Evolutionary conservation across 2,888 invertebrate genomes (phyloP).

Genomic region (Mesorhabditis sp.): DNA sequence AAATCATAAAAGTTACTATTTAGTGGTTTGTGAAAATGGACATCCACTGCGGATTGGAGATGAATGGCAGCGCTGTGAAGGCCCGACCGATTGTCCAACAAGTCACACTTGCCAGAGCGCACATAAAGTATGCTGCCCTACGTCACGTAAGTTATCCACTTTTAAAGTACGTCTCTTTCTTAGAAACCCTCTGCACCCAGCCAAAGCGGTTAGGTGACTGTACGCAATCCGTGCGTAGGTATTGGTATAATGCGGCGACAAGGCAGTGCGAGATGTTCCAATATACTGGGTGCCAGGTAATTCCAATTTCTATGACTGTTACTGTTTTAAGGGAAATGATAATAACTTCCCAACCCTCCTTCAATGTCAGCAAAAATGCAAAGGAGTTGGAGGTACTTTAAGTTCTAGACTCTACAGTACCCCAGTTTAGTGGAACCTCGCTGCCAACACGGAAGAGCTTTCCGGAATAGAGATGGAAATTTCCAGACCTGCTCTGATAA

Average conservation of each 20-base stretch:
- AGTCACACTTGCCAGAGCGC: slow-evolving; percentile 44
- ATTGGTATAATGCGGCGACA: slow-evolving; percentile 52
- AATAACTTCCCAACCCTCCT: slow-evolving; percentile 45
- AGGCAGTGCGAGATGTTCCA: slow-evolving; percentile 46
- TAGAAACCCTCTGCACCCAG: slow-evolving; percentile 51
- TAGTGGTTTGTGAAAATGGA: slow-evolving; percentile 53
- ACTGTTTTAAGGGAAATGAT: slow-evolving; percentile 44
- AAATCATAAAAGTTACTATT: slow-evolving; percentile 13
- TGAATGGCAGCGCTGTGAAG: slow-evolving; percentile 52
- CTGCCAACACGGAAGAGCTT: slow-evolving; percentile 50
- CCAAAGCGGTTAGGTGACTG: slow-evolving; percentile 52
- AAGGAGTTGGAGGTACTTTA: slow-evolving; percentile 39
- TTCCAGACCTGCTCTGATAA: slow-evolving; percentile 46
- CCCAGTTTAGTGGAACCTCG: slow-evolving; percentile 46
- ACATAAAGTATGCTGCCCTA: slow-evolving; percentile 55
- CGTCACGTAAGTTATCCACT: slow-evolving; percentile 36
- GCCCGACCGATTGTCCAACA: slow-evolving; percentile 43
- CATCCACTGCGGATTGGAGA: slow-evolving; percentile 50
- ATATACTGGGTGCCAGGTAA: slow-evolving; percentile 37
- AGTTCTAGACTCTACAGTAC: no score
- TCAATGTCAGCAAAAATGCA: slow-evolving; percentile 47
- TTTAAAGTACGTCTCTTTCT: background rate
- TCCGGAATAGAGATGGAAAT: slow-evolving; percentile 43
- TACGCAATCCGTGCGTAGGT: slow-evolving; percentile 43
- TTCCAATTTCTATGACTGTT: slow-evolving; percentile 16